Percentiles rank a stretch among this genome's conserved stretches.
phyloP scores from a whole-genome alignment of 2,797 vertebrate genomes.

The Sebastes flavidus region DNA sequence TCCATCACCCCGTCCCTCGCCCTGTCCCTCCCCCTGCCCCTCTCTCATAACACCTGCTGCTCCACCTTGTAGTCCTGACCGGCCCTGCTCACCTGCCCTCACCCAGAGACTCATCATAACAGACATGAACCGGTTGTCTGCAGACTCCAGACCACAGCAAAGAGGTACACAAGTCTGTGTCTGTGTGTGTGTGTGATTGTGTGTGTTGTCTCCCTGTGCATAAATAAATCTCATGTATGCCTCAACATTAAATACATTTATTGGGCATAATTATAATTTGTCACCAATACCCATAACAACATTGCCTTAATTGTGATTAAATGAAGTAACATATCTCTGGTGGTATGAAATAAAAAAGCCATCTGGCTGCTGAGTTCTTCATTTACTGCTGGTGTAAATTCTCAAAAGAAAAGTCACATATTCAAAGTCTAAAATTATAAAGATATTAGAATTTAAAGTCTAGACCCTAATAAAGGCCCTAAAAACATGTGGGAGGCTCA shows the following conservation, averaged over 20 bases:
- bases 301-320: not conserved
- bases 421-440: not conserved
- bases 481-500: not conserved
- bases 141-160: slow-evolving; percentile 88
- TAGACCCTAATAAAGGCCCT: not conserved
- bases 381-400: not conserved
- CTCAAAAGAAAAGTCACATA: not conserved
- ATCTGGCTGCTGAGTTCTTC: not conserved
- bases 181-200: not conserved
- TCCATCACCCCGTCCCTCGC: slow-evolving; percentile 57
- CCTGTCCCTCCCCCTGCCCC: slow-evolving; percentile 79
- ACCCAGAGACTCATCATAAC: slow-evolving; percentile 84
- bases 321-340: not conserved
- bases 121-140: slow-evolving; percentile 88
- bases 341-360: not conserved
- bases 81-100: slow-evolving; percentile 61
- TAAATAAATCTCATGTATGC: not conserved
- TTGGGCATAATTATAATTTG: not conserved
- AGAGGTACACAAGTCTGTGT: slow-evolving; percentile 79
- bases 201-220: not conserved
- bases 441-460: not conserved
- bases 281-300: not conserved
- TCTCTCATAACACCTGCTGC: slow-evolving; percentile 64
- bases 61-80: slow-evolving; percentile 62
- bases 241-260: not conserved